phyloP scores from a whole-genome alignment of 1,140 invertebrate species.

The Sipha flava region DNA sequence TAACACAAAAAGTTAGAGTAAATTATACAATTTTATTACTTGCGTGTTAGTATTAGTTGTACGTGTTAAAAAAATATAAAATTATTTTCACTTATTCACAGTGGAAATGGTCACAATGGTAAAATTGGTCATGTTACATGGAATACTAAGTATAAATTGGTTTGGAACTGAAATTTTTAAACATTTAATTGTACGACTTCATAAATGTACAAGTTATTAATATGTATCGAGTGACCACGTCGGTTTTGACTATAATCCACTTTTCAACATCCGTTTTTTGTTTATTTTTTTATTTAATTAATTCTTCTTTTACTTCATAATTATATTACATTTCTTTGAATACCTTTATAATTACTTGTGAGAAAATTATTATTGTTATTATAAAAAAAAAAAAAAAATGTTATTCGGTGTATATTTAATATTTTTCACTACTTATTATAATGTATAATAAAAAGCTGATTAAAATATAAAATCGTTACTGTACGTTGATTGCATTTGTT shows the following conservation, averaged over 20 bases:
- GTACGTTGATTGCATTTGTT: too few species aligned
- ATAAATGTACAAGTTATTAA: conserved; percentile 10
- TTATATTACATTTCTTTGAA: too few species aligned
- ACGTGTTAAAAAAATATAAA: neutral
- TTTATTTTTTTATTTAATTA: neutral
- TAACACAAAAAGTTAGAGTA: neutral
- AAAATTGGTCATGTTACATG: neutral
- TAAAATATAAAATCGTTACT: too few species aligned
- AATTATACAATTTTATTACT: neutral
- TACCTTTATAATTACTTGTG: too few species aligned
- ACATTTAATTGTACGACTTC: neutral
- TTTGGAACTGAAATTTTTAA: neutral
- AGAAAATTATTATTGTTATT: too few species aligned
- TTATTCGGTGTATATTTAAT: too few species aligned
- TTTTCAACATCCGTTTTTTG: neutral
- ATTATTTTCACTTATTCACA: neutral
- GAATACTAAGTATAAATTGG: conserved; percentile 21
- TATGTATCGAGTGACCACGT: neutral
- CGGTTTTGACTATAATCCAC: neutral
- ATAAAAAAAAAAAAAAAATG: too few species aligned
- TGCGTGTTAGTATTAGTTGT: neutral
- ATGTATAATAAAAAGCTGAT: too few species aligned
- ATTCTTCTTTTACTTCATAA: neutral
- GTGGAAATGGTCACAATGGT: neutral
- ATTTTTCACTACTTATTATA: too few species aligned